These are phyloP conservation scores for Tetragonula carbonaria DNA, from an alignment of 2,888 invertebrate genomes.

Conservation along the genomic window DNA sequence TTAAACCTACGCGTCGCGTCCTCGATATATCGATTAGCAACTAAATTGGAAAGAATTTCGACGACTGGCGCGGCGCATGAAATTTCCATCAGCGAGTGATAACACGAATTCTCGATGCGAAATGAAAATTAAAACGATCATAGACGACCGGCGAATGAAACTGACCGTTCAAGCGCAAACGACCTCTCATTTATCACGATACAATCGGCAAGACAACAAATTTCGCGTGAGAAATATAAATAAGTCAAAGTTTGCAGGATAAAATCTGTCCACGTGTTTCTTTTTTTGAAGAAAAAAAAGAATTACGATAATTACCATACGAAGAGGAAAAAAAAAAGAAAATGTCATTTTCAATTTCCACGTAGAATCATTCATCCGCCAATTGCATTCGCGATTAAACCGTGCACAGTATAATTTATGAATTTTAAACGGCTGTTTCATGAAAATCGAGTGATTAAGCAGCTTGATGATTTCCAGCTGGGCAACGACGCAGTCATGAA, in stretches of 20 bases:
- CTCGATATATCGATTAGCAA: constrained; percentile 10
- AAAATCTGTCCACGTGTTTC: neutral
- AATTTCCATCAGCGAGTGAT: constrained; percentile 24
- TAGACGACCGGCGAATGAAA: too few species aligned
- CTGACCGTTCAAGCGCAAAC: too few species aligned
- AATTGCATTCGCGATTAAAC: neutral
- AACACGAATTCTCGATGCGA: neutral
- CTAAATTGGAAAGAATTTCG: constrained; percentile 29
- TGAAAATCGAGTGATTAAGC: constrained; percentile 6
- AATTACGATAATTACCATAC: too few species aligned
- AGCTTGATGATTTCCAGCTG: neutral
- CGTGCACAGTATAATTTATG: neutral
- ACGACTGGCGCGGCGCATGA: constrained; percentile 12
- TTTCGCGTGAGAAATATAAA: too few species aligned
- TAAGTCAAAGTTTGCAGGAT: neutral
- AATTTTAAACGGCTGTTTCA: constrained; percentile 5
- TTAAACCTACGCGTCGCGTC: constrained; percentile 14
- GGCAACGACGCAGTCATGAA: neutral
- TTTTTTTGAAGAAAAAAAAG: too few species aligned
- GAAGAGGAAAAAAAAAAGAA: neutral
- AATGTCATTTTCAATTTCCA: neutral
- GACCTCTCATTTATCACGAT: neutral
- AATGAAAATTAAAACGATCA: neutral
- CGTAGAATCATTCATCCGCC: neutral
- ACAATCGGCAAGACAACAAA: neutral